A percentile compares a stretch with the other conserved stretches of the same genome.
These are phyloP conservation scores for Agonum fuliginosum DNA, from an alignment of 2,888 invertebrate species.

Conservation along the genomic window DNA sequence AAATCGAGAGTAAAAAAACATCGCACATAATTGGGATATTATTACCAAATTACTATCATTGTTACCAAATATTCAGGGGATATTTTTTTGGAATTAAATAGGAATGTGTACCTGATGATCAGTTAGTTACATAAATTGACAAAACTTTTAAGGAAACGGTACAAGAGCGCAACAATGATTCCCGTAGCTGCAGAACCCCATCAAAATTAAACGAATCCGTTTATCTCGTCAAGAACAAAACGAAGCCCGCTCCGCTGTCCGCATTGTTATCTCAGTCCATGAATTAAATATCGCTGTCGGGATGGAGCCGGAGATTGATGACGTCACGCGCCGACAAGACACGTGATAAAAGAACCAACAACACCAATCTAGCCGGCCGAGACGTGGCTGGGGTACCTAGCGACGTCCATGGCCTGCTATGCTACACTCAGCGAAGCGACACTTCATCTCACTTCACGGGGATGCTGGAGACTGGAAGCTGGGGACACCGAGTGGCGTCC, in stretches of 20 bases:
- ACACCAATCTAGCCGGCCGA: slow-evolving; percentile 67
- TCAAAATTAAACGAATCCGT: slow-evolving; percentile 47
- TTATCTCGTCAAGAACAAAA: slow-evolving; percentile 43
- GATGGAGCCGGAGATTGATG: slow-evolving; percentile 66
- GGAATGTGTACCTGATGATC: too few relatives aligned
- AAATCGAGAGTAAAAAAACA: too few relatives aligned
- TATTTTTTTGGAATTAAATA: too few relatives aligned
- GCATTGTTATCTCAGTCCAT: slow-evolving; percentile 49
- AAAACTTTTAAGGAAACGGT: too few relatives aligned
- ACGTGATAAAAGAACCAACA: slow-evolving; percentile 69
- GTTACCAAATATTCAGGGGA: too few relatives aligned
- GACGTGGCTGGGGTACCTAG: slow-evolving; percentile 49
- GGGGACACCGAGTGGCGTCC: background rate
- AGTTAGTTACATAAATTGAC: too few relatives aligned
- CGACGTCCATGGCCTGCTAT: background rate
- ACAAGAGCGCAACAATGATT: background rate
- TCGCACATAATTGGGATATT: too few relatives aligned
- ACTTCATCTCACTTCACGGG: slow-evolving; percentile 31
- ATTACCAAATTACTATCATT: too few relatives aligned
- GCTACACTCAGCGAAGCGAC: slow-evolving; percentile 17
- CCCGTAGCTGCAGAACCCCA: slow-evolving; percentile 9
- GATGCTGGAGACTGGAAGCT: background rate
- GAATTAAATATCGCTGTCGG: slow-evolving; percentile 54
- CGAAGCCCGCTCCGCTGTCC: background rate
- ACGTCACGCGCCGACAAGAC: slow-evolving; percentile 65